Percentiles rank a stretch among this genome's conserved stretches.
Conservation (phyloP, 2,113 vertebrate species). For the Hepsetus odoe region DNA sequence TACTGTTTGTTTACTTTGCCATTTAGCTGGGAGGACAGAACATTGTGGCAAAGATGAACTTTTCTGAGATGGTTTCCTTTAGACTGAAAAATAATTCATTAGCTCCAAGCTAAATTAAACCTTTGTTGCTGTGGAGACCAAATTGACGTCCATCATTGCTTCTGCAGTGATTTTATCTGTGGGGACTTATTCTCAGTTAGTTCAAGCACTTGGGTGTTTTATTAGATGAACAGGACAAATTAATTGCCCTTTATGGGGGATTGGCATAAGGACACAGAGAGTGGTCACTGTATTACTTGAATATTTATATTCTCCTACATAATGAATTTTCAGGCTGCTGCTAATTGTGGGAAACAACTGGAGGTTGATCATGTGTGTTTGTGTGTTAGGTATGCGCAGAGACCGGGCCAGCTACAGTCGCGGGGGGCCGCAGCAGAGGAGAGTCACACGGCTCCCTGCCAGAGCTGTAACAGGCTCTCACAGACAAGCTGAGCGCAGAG, state of each 20-base stretch:
- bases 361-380: not conserved
- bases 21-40: not conserved
- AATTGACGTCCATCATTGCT: not conserved
- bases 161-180: not conserved
- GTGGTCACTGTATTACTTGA: too few species aligned
- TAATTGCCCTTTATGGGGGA: too few species aligned
- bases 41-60: not conserved
- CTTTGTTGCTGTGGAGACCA: conserved; percentile 35
- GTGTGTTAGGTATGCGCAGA: conserved; percentile 70
- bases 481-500: conserved; percentile 30
- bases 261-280: too few species aligned
- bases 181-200: not conserved
- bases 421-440: conserved; percentile 67
- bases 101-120: conserved; percentile 15
- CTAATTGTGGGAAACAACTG: not conserved
- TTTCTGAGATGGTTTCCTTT: conserved; percentile 4
- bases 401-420: conserved; percentile 66
- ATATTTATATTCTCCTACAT: too few species aligned
- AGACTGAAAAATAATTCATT: conserved; percentile 9
- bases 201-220: not conserved
- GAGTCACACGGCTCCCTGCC: conserved; percentile 71
- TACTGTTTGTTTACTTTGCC: not conserved
- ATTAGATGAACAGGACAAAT: not conserved
- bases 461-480: conserved; percentile 59
- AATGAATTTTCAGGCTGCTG: too few species aligned